Percentiles rank a stretch among this genome's conserved stretches.
Evolutionary conservation across 2,797 vertebrate species (phyloP).

Genomic region (Euphonia xanthogaster): DNA sequence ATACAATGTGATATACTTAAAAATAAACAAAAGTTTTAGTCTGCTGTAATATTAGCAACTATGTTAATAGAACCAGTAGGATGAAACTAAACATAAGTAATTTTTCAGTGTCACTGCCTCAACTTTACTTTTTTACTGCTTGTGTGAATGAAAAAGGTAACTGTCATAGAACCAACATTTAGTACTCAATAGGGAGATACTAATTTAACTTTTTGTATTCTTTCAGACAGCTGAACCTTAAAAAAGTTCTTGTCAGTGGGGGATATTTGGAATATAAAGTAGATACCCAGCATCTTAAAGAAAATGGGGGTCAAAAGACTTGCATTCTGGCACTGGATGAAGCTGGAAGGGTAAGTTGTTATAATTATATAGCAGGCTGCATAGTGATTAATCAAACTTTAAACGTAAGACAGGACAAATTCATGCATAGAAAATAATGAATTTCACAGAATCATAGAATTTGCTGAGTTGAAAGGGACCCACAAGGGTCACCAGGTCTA

Average conservation of each 20-base stretch:
- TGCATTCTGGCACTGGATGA: conserved; percentile 89
- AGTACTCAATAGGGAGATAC: not conserved
- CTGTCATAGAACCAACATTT: not conserved
- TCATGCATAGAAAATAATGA: not conserved
- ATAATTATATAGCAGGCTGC: not conserved
- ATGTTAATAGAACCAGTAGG: not conserved
- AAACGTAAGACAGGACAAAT: not conserved
- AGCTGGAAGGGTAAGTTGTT: conserved; percentile 88
- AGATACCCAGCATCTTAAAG: conserved; percentile 87
- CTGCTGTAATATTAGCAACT: not conserved
- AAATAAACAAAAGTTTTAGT: not conserved
- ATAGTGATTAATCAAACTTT: not conserved
- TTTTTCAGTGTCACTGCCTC: not conserved
- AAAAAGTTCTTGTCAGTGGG: conserved; percentile 91
- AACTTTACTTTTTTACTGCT: not conserved
- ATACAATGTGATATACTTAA: not conserved
- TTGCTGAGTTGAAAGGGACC: not conserved
- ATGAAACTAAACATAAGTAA: not conserved
- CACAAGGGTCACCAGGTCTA: not conserved
- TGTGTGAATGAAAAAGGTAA: not conserved
- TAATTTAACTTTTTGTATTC: not conserved
- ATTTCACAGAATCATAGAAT: not conserved
- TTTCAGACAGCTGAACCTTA: conserved; percentile 91
- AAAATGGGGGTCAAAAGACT: conserved; percentile 88
- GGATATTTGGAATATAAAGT: conserved; percentile 90